Conservation (phyloP, 2,888 invertebrate genomes). For the Ochlodes sylvanus region DNA sequence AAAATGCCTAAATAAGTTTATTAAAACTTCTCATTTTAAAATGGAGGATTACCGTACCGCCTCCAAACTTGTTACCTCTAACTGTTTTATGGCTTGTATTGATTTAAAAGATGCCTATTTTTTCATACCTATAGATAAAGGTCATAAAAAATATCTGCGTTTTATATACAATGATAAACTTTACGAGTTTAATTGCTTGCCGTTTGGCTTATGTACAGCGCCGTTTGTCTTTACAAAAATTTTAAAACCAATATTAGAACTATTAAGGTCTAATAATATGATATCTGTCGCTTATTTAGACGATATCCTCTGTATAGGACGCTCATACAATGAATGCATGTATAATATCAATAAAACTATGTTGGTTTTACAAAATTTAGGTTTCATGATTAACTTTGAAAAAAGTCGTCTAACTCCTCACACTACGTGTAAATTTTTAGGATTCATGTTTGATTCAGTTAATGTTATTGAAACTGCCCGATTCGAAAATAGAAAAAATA, state of each 20-base stretch:
- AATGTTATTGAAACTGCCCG: conserved; percentile 25
- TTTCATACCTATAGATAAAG: conserved; percentile 32
- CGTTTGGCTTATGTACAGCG: conserved; percentile 42
- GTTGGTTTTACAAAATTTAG: conserved; percentile 9
- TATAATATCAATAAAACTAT: neutral
- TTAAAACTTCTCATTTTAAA: conserved; percentile 40
- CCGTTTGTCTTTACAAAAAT: conserved; percentile 39
- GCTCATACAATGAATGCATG: neutral
- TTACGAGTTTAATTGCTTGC: conserved; percentile 44
- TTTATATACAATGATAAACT: conserved; percentile 32
- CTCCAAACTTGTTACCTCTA: conserved; percentile 28
- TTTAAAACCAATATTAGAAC: conserved; percentile 37
- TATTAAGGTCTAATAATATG: neutral
- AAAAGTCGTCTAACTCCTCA: conserved; percentile 19
- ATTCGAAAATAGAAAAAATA: conserved; percentile 5
- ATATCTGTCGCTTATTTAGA: conserved; percentile 21
- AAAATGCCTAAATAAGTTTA: conserved; percentile 41
- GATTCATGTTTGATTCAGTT: conserved; percentile 31
- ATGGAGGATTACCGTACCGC: conserved; percentile 43
- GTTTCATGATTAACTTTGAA: conserved; percentile 24
- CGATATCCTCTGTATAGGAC: conserved; percentile 26
- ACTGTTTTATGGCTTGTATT: conserved; percentile 38
- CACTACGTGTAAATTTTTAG: conserved; percentile 28
- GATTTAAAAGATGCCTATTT: conserved; percentile 40
- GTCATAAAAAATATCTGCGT: conserved; percentile 41